phyloP scores from a whole-genome alignment of 2,888 invertebrate species.

The Caenorhabditis panamensis region DNA sequence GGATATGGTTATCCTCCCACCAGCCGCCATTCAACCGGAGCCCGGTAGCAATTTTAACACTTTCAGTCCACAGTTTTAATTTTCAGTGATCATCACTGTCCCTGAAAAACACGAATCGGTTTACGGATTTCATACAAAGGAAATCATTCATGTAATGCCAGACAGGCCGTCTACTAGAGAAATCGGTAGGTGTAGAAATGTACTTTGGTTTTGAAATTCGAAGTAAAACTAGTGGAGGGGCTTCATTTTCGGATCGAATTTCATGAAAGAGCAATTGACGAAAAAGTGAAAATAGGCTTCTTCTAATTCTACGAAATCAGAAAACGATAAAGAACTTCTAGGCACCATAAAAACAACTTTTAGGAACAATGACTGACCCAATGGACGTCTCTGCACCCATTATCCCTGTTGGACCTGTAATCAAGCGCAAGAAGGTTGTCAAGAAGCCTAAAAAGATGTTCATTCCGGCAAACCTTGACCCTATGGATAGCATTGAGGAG shows the following conservation, averaged over 20 bases:
- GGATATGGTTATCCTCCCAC: constrained; percentile 44
- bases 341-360: not conserved
- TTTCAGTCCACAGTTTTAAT: not conserved
- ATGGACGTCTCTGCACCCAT: constrained; percentile 19
- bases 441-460: constrained; percentile 64
- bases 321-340: not conserved
- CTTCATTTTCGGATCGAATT: not conserved
- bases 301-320: too few relatives aligned
- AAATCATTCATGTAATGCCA: constrained; percentile 59
- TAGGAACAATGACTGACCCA: constrained; percentile 59
- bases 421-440: constrained; percentile 50
- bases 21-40: constrained; percentile 50
- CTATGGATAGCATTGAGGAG: constrained; percentile 51
- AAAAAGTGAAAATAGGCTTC: not conserved
- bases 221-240: not conserved
- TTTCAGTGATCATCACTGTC: constrained; percentile 54
- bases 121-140: constrained; percentile 63
- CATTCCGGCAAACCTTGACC: constrained; percentile 50
- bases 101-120: constrained; percentile 62
- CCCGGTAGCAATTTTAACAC: constrained; percentile 20
- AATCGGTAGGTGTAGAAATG: constrained; percentile 23
- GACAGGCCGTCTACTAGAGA: constrained; percentile 55
- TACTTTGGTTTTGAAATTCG: not conserved
- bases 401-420: constrained; percentile 17
- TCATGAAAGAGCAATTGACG: not conserved